A percentile compares a stretch with the other conserved stretches of the same genome.
phyloP scores from a whole-genome alignment of 2,113 vertebrate genomes.

The Motacilla tschutschensis region DNA sequence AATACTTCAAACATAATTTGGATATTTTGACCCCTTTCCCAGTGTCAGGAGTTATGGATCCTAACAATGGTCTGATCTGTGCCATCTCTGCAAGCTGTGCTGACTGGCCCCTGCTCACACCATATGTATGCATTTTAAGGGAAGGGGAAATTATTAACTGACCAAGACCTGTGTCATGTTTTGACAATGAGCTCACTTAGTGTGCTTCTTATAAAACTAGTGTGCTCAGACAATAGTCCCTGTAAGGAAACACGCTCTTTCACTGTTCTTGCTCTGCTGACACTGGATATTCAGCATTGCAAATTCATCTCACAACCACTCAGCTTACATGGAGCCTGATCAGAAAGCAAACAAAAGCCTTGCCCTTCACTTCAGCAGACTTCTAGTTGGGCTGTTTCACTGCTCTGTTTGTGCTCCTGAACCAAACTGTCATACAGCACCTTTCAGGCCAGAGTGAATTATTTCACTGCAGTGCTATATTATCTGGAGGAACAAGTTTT shows the following conservation, averaged over 20 bases:
- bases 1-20: too few relatives aligned
- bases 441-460: neutral
- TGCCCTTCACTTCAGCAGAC: neutral
- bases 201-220: neutral
- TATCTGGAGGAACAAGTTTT: constrained; percentile 15
- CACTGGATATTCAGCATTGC: neutral
- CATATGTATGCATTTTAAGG: neutral
- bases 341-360: constrained; percentile 13
- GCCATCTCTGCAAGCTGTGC: neutral
- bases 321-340: neutral
- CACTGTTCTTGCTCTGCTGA: neutral
- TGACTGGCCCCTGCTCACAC: neutral
- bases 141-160: neutral
- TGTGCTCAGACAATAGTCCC: neutral
- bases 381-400: neutral
- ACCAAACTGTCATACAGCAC: neutral
- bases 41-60: neutral
- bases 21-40: neutral
- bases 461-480: neutral
- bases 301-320: neutral
- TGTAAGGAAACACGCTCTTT: neutral
- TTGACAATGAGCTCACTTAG: neutral
- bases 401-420: neutral
- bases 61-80: neutral
- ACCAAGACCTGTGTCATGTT: neutral